Percentiles rank a stretch among this genome's conserved stretches.
These are phyloP conservation scores for Crioceris asparagi DNA, from an alignment of 2,888 invertebrate genomes.

Conservation along the genomic window DNA sequence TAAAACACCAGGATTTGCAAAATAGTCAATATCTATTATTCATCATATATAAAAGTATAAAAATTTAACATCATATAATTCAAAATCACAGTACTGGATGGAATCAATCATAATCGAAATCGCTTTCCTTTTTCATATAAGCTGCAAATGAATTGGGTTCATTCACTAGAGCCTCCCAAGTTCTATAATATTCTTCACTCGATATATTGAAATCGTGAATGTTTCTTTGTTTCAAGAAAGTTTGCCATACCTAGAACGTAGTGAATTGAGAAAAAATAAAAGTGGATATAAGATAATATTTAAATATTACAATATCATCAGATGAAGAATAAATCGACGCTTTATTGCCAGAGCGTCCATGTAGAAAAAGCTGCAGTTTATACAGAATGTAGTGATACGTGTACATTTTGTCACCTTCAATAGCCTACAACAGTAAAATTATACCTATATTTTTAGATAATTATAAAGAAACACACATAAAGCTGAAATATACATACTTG, in stretches of 20 bases:
- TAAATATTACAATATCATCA: too few relatives aligned
- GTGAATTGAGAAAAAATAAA: too few relatives aligned
- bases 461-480: slow-evolving; percentile 1
- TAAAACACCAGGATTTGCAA: too few relatives aligned
- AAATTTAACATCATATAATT: too few relatives aligned
- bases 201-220: slow-evolving; percentile 37
- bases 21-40: too few relatives aligned
- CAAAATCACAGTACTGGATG: too few relatives aligned
- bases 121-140: slow-evolving; percentile 23
- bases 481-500: too few relatives aligned
- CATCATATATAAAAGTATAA: too few relatives aligned
- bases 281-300: too few relatives aligned
- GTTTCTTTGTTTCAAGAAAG: slow-evolving; percentile 36
- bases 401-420: slow-evolving; percentile 43
- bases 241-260: slow-evolving; percentile 39
- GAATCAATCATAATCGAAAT: not conserved
- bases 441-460: not conserved
- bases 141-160: slow-evolving; percentile 31
- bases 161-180: slow-evolving; percentile 38
- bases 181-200: slow-evolving; percentile 38
- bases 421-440: slow-evolving; percentile 31
- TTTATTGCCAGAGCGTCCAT: slow-evolving; percentile 38
- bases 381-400: slow-evolving; percentile 45
- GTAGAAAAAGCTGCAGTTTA: slow-evolving; percentile 38
- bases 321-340: slow-evolving; percentile 32